Percentiles rank a stretch among this genome's conserved stretches.
Conservation (phyloP, 2,797 vertebrate species). For the Gymnocypris eckloni region DNA sequence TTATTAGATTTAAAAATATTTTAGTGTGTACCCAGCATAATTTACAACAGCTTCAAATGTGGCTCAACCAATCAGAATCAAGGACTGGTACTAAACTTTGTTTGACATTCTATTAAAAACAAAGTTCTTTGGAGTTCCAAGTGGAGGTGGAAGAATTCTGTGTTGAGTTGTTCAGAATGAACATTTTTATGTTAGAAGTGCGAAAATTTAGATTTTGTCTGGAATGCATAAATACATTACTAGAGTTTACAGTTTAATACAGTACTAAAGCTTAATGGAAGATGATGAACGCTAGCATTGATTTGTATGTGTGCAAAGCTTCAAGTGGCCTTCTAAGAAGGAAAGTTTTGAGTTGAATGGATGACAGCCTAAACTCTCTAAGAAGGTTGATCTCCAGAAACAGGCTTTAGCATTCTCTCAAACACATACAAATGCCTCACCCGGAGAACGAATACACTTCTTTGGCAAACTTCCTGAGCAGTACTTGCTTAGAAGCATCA, state of each 20-base stretch:
- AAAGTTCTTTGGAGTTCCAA: too few relatives aligned
- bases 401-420: neutral
- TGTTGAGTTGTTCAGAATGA: too few relatives aligned
- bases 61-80: too few relatives aligned
- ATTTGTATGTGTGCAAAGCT: neutral
- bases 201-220: too few relatives aligned
- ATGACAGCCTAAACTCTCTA: neutral
- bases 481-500: slow-evolving; percentile 87
- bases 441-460: slow-evolving; percentile 97
- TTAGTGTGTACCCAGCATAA: too few relatives aligned
- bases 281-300: neutral
- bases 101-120: too few relatives aligned
- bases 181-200: neutral
- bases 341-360: neutral
- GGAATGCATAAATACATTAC: too few relatives aligned
- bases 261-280: neutral
- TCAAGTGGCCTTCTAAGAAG: slow-evolving; percentile 3
- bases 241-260: too few relatives aligned
- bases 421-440: slow-evolving; percentile 69
- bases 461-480: slow-evolving; percentile 95
- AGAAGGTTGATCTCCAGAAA: slow-evolving; percentile 6
- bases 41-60: too few relatives aligned
- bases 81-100: too few relatives aligned
- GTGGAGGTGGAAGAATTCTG: too few relatives aligned
- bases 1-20: too few relatives aligned